These are phyloP conservation scores for Sialis lutaria DNA, from an alignment of 2,888 invertebrate species.

Conservation along the genomic window DNA sequence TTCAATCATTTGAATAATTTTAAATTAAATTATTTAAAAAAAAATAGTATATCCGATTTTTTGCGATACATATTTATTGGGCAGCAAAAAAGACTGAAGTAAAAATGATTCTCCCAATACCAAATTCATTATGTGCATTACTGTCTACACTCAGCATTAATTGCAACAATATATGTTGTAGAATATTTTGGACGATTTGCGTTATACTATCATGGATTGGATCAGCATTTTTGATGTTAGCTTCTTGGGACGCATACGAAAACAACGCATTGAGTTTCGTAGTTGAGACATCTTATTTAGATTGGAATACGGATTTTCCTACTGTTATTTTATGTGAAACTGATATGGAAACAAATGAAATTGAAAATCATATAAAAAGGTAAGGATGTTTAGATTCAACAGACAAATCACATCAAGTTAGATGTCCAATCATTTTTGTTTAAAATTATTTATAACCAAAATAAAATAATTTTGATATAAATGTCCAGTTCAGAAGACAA, in stretches of 20 bases:
- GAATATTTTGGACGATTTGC: constrained; percentile 49
- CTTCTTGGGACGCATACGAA: constrained; percentile 42
- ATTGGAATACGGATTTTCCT: constrained; percentile 59
- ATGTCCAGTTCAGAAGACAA: no score
- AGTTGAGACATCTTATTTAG: constrained; percentile 51
- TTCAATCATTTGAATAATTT: no score
- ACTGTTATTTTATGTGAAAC: constrained; percentile 53
- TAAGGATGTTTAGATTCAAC: constrained; percentile 20
- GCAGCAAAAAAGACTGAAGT: no score
- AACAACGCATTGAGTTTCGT: constrained; percentile 60
- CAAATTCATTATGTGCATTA: background rate
- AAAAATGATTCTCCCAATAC: no score
- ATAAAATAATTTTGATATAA: no score
- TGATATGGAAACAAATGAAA: constrained; percentile 32
- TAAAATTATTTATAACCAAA: background rate
- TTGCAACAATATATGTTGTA: constrained; percentile 15
- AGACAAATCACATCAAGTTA: no score
- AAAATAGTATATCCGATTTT: no score
- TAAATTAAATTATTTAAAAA: no score
- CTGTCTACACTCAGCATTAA: background rate
- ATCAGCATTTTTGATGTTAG: constrained; percentile 40
- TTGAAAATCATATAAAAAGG: constrained; percentile 45
- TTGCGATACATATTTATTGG: no score
- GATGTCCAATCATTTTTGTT: background rate
- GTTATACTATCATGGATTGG: constrained; percentile 49